Conservation (phyloP, 2,113 vertebrate species). For the Sterrhoptilus dennistouni region DNA sequence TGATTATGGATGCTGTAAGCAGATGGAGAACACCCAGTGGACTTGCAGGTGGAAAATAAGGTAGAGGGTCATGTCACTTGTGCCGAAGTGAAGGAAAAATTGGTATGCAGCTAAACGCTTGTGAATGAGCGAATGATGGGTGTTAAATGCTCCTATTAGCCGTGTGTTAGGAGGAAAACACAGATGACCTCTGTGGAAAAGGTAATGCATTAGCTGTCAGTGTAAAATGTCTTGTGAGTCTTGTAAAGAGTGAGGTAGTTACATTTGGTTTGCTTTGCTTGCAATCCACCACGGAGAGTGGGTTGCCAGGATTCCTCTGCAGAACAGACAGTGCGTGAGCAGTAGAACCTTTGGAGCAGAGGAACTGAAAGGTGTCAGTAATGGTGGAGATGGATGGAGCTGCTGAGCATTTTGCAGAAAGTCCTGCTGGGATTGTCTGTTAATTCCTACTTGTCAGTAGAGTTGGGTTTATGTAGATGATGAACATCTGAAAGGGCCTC, state of each 20-base stretch:
- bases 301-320: not conserved
- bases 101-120: not conserved
- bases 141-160: not conserved
- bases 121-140: not conserved
- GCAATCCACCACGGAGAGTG: fast-evolving
- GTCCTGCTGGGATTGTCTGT: not conserved
- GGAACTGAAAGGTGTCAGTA: not conserved
- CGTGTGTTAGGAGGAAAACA: not conserved
- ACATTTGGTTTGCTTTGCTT: not conserved
- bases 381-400: not conserved
- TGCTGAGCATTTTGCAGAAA: not conserved
- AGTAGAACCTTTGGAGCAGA: not conserved
- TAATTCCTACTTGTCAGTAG: not conserved
- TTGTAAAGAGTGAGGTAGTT: not conserved
- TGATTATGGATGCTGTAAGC: not conserved
- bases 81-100: not conserved
- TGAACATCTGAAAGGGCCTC: not conserved
- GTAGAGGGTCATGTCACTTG: not conserved
- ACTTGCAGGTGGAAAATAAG: not conserved
- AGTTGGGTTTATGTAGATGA: not conserved
- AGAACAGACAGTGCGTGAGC: fast-evolving
- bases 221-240: not conserved
- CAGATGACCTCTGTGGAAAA: not conserved
- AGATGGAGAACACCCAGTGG: not conserved
- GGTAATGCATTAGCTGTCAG: not conserved